phyloP scores from a whole-genome alignment of 2,888 invertebrate species.

The Merodon equestris region DNA sequence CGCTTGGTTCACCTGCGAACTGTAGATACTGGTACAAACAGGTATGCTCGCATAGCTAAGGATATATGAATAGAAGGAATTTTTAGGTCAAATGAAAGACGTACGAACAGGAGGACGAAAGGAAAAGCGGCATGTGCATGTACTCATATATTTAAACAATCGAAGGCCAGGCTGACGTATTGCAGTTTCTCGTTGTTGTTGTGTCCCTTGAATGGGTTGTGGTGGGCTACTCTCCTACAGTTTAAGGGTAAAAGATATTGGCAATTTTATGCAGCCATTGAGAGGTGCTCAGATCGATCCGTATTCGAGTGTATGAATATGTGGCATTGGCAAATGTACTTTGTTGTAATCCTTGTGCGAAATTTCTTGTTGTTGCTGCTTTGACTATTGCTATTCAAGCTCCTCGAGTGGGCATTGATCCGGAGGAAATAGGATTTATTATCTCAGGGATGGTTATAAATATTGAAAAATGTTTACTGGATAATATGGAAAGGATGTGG shows the following conservation, averaged over 20 bases:
- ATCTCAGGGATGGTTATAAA: slow-evolving; percentile 18
- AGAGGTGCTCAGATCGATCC: slow-evolving; percentile 46
- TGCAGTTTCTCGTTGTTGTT: no score
- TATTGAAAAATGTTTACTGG: slow-evolving; percentile 27
- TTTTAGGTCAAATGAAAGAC: slow-evolving; percentile 44
- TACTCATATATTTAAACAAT: neutral
- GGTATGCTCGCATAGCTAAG: neutral
- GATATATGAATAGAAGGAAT: neutral
- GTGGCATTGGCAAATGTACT: slow-evolving; percentile 28
- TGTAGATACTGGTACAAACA: neutral
- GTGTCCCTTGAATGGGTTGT: neutral
- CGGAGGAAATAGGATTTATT: slow-evolving; percentile 39
- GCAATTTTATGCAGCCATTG: slow-evolving; percentile 59
- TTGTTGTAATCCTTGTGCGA: slow-evolving; percentile 33
- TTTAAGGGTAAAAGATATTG: slow-evolving; percentile 52
- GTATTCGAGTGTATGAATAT: neutral
- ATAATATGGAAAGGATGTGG: slow-evolving; percentile 14
- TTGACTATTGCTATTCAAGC: no score
- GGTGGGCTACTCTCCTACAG: slow-evolving; percentile 25
- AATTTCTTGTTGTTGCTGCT: slow-evolving; percentile 11
- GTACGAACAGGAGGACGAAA: neutral
- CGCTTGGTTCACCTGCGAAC: slow-evolving; percentile 44
- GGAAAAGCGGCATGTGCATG: slow-evolving; percentile 1
- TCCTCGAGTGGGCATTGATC: neutral
- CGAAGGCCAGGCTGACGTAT: no score